Evolutionary conservation across 53 echinoderm and acorn worm species (phyloP).

Genomic region (Antedon mediterranea): DNA sequence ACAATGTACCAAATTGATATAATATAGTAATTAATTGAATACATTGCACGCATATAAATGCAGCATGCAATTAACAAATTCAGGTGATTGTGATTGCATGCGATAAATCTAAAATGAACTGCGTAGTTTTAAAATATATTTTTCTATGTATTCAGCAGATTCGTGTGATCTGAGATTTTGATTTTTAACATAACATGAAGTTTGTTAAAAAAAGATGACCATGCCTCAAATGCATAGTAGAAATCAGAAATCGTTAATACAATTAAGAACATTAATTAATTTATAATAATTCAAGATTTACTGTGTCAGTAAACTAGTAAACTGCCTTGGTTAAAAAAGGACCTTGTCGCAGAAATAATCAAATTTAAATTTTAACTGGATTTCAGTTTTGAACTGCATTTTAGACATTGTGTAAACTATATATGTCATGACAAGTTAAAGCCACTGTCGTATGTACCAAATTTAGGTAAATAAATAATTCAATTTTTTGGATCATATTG

Average conservation of each 20-base stretch:
- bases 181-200: neutral
- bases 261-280: no score
- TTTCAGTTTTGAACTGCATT: neutral
- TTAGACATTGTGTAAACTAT: neutral
- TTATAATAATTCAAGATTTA: no score
- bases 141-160: neutral
- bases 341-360: no score
- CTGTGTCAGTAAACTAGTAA: no score
- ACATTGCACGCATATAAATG: no score
- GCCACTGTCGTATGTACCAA: neutral
- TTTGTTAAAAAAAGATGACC: neutral
- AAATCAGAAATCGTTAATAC: neutral
- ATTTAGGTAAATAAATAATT: neutral
- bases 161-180: neutral
- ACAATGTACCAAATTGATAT: no score
- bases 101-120: neutral
- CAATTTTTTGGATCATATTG: neutral
- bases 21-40: no score
- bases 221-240: neutral
- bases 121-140: neutral
- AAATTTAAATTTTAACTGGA: no score
- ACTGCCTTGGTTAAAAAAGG: no score
- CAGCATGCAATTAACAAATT: no score
- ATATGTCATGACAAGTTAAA: neutral
- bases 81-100: no score